These are phyloP conservation scores for Enteromius unitaeniatus DNA, from an alignment of 2,797 vertebrate genomes.

Conservation along the genomic window DNA sequence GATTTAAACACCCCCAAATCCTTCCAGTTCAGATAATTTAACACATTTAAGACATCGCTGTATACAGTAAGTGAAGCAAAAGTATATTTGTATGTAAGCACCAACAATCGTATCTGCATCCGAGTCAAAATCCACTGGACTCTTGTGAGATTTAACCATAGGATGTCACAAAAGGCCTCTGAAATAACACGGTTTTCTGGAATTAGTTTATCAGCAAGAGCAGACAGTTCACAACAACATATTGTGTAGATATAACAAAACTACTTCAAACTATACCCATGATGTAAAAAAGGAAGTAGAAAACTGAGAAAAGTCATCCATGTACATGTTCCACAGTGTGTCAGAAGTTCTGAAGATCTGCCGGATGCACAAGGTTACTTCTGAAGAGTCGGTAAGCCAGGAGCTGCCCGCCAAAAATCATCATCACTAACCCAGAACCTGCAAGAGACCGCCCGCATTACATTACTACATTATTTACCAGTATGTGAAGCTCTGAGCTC, in stretches of 20 bases:
- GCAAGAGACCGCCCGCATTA: constrained; percentile 43
- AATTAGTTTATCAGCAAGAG: constrained; percentile 14
- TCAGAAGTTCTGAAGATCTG: constrained; percentile 80
- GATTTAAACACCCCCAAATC: background rate
- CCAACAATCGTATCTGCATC: background rate
- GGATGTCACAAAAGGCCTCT: background rate
- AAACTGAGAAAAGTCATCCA: constrained; percentile 62
- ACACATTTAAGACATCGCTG: background rate
- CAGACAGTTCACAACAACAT: constrained; percentile 16
- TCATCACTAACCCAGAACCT: constrained; percentile 88
- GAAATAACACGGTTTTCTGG: background rate
- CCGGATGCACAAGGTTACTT: constrained; percentile 88
- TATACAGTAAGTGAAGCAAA: constrained; percentile 13
- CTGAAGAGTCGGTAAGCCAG: constrained; percentile 88
- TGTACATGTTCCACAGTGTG: constrained; percentile 61
- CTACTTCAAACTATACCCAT: constrained; percentile 13
- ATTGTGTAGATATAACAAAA: background rate
- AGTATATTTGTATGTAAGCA: constrained; percentile 21
- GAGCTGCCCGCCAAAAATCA: constrained; percentile 89
- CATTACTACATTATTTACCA: background rate
- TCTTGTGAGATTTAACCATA: background rate
- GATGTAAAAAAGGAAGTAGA: constrained; percentile 62
- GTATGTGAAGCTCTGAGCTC: background rate
- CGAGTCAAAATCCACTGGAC: background rate
- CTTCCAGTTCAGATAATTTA: background rate